phyloP scores from a whole-genome alignment of 2,113 vertebrate species.

The Salvelinus alpinus region DNA sequence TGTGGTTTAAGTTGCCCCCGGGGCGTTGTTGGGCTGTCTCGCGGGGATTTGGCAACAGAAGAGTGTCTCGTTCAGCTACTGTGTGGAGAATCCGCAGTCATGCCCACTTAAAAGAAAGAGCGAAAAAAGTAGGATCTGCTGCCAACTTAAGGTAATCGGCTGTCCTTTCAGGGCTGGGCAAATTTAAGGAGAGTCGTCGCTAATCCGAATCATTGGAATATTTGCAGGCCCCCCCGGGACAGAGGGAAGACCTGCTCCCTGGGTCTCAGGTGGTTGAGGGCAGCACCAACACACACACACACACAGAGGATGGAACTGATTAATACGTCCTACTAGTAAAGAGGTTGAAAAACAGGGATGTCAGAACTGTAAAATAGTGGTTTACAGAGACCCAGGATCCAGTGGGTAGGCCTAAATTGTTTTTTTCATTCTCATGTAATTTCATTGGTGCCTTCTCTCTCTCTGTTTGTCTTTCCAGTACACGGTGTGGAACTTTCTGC shows the following conservation, averaged over 20 bases:
- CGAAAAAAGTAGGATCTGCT: not conserved
- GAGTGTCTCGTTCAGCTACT: constrained; percentile 16
- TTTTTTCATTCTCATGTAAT: not conserved
- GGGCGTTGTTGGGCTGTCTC: constrained; percentile 29
- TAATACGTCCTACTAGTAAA: constrained; percentile 16
- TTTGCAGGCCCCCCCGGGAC: constrained; percentile 31
- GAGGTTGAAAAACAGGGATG: too few species aligned
- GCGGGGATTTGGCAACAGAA: constrained; percentile 34
- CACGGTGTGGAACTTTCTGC: constrained; percentile 98
- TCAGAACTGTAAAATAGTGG: too few species aligned
- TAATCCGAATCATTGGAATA: constrained; percentile 59
- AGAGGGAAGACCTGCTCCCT: constrained; percentile 5
- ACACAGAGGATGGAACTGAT: not conserved
- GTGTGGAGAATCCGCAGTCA: constrained; percentile 39
- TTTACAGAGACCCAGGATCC: too few species aligned
- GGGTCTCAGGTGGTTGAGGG: constrained; percentile 37
- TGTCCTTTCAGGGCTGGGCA: constrained; percentile 41
- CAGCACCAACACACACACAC: constrained; percentile 1
- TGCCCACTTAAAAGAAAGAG: constrained; percentile 29
- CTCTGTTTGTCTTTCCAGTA: constrained; percentile 75
- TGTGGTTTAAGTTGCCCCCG: not conserved
- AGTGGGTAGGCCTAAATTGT: not conserved
- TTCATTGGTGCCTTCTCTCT: not conserved
- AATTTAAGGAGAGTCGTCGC: constrained; percentile 48
- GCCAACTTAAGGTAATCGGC: constrained; percentile 43